Percentiles rank a stretch among this genome's conserved stretches.
Evolutionary conservation across 2,888 invertebrate species (phyloP).

Genomic region (Diadegma fenestrale): DNA sequence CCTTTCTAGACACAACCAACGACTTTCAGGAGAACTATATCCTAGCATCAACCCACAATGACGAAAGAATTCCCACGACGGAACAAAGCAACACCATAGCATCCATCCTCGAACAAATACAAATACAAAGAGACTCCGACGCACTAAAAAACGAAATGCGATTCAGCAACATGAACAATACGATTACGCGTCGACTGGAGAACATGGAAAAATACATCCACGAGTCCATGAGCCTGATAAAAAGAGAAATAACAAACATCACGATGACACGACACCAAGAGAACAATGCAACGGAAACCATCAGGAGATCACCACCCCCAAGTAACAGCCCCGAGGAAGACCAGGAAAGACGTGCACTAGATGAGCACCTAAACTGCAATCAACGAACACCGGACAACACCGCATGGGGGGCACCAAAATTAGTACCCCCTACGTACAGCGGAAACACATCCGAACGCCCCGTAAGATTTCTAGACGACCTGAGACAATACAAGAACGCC

Average conservation of each 20-base stretch:
- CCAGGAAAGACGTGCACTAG: too few relatives aligned
- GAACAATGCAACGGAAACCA: background rate
- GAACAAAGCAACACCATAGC: background rate
- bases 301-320: too few relatives aligned
- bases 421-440: background rate
- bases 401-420: slow-evolving; percentile 6
- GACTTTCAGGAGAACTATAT: background rate
- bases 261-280: background rate
- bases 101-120: background rate
- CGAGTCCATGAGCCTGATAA: background rate
- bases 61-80: background rate
- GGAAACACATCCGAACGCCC: background rate
- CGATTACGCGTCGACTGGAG: background rate
- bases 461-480: background rate
- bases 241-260: background rate
- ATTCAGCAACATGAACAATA: background rate
- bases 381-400: background rate
- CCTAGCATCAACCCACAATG: background rate
- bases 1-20: background rate
- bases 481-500: background rate
- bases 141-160: background rate
- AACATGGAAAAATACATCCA: background rate
- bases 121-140: background rate
- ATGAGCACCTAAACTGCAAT: background rate
- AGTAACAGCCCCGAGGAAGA: background rate